Base-by-base conservation (phyloP, 2,113 vertebrate genomes). In the Paradoxurus hermaphroditus region DNA sequence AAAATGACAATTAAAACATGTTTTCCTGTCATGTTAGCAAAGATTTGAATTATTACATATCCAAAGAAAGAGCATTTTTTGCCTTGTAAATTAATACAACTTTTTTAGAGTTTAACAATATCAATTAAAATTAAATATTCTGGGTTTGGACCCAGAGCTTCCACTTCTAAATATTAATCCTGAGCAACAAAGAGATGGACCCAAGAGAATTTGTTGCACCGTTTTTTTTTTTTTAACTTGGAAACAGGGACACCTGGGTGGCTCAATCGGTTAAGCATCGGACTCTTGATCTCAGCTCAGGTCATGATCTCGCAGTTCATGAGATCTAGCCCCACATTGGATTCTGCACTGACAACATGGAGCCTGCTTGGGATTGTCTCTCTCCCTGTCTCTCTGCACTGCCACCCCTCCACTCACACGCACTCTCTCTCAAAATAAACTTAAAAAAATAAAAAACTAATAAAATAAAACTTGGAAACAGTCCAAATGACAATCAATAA, bases 61-160 rank as follows among this genome's bases (percentile, higher is more conserved):
- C 56, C 23, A 84, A 89, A 86, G 68, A 88, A 93, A 85, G 7
- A 27, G 59, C 25, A 72, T 70, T 93, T 95, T 95, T 34, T 78
- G 49, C 62, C 51, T 77, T 97, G 7, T 91, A 86, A 90, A 70
- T 83, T 75, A 34, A 36, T 84, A 25, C 31, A 41, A 5, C 9
- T 9, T 53, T 93, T 78, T 95, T 77, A 79, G 36, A 23, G 10
- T 88, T 1, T 83, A 79, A 15, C 34, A 79, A 6, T 65, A 36
- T 91, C n/a, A 82, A 41, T 68, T 96, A 25, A 53, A 91, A 86
- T 95, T 90, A 19, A 92, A 90, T 86, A 82, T 83, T 91, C 41
- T 91, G n/a, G 31, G 15, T 90, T 93, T 89, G 59, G 34, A 86
- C 36, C 25, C 59, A 92, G 49, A 70, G 49, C 21, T 86, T 86